These are phyloP conservation scores for Brevimyrus niger DNA, from an alignment of 2,113 vertebrate genomes.

Conservation along the genomic window DNA sequence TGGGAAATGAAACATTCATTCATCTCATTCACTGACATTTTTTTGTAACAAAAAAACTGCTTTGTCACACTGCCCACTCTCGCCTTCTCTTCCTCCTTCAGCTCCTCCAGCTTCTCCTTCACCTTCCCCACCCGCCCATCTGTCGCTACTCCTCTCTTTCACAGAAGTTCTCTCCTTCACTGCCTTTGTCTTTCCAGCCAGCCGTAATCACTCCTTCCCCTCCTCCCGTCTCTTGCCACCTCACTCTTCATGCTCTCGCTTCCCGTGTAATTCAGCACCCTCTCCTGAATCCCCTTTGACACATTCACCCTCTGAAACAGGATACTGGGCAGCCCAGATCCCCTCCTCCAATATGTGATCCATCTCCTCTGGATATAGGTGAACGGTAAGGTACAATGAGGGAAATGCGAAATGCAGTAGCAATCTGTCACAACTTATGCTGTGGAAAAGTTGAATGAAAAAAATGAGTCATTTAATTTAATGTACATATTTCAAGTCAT, in stretches of 20 bases:
- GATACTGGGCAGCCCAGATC: neutral
- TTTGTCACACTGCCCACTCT: neutral
- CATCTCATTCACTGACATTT: slow-evolving; percentile 14
- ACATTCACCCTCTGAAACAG: neutral
- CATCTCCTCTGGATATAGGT: neutral
- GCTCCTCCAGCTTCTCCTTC: neutral
- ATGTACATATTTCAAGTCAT: neutral
- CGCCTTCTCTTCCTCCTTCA: neutral
- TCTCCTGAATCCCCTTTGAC: neutral
- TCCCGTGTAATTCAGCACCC: neutral
- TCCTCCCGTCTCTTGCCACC: neutral
- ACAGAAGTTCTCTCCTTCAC: neutral
- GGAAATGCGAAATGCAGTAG: neutral
- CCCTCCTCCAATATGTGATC: slow-evolving; percentile 8
- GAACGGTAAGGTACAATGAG: neutral
- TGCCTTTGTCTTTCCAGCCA: neutral
- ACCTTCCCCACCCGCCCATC: neutral
- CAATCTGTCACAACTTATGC: neutral
- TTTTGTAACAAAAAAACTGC: slow-evolving; percentile 2
- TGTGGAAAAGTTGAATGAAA: neutral
- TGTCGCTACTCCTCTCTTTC: neutral
- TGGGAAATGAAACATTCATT: slow-evolving; percentile 6
- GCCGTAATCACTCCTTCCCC: neutral
- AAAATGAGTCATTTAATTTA: neutral
- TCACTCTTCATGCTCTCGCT: neutral